A percentile compares a stretch with the other conserved stretches of the same genome.
phyloP scores from a whole-genome alignment of 2,797 vertebrate genomes.

The Silurus lanzhouensis region DNA sequence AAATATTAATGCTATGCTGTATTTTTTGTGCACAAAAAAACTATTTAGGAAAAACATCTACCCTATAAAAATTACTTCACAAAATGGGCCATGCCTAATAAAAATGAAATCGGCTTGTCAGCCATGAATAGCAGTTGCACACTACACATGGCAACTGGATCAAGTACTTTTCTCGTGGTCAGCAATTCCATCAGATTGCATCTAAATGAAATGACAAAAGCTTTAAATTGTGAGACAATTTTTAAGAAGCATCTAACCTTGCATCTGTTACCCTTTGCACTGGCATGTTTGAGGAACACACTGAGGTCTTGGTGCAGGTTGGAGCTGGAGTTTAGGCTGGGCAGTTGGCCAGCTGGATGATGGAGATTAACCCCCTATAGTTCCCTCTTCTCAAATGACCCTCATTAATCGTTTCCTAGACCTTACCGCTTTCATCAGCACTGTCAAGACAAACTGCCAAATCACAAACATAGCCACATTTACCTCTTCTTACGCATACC shows the following conservation, averaged over 20 bases:
- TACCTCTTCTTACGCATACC: neutral
- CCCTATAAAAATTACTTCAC: too few relatives aligned
- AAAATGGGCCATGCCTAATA: neutral
- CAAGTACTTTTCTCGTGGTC: neutral
- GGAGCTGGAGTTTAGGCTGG: conserved; percentile 27
- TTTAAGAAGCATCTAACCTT: neutral
- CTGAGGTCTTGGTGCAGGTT: conserved; percentile 5
- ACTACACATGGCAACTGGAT: neutral
- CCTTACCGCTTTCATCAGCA: conserved; percentile 16
- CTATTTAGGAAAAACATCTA: too few relatives aligned
- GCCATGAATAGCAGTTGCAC: neutral
- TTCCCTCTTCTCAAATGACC: conserved; percentile 22
- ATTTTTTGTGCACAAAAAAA: neutral
- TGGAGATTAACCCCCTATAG: conserved; percentile 44
- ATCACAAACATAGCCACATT: conserved; percentile 4
- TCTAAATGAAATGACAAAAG: neutral
- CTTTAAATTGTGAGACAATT: neutral
- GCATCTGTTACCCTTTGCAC: neutral
- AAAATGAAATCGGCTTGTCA: neutral
- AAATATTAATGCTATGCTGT: neutral
- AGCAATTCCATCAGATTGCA: neutral
- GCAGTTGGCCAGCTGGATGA: conserved; percentile 38
- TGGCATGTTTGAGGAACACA: conserved; percentile 10
- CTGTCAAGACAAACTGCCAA: conserved; percentile 20
- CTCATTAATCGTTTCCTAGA: conserved; percentile 47